Evolutionary conservation across 2,797 vertebrate genomes (phyloP).

Genomic region (Bovichtus diacanthus): DNA sequence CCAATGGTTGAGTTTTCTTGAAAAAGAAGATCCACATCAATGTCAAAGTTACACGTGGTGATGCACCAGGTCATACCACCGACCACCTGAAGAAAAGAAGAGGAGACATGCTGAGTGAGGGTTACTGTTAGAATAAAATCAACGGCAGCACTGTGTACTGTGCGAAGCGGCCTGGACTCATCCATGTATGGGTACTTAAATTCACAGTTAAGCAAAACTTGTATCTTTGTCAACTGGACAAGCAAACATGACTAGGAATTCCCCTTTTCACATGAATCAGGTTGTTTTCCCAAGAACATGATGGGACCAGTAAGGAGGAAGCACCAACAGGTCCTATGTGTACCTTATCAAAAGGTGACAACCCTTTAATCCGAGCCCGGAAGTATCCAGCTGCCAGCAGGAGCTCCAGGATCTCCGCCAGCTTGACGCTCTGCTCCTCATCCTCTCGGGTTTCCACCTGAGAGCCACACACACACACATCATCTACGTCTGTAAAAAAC

Average conservation of each 20-base stretch:
- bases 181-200: too few species aligned
- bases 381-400: conserved; percentile 98
- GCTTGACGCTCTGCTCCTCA: conserved; percentile 95
- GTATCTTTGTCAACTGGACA: background rate
- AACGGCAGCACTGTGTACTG: too few species aligned
- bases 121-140: background rate
- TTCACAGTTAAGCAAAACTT: background rate
- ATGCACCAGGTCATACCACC: conserved; percentile 99
- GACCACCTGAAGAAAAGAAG: conserved; percentile 87
- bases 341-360: conserved; percentile 98
- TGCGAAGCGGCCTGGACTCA: background rate
- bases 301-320: background rate
- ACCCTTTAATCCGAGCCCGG: conserved; percentile 95
- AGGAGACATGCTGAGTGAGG: background rate
- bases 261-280: accelerated
- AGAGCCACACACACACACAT: conserved; percentile 12
- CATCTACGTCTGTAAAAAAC: background rate
- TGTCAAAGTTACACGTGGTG: conserved; percentile 96
- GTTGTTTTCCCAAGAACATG: background rate
- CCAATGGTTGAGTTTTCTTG: conserved; percentile 99
- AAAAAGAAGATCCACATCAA: conserved; percentile 97
- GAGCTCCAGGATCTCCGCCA: conserved; percentile 95
- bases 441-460: conserved; percentile 97
- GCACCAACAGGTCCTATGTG: background rate
- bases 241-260: background rate